Conservation (phyloP, 2,888 invertebrate species). For the Troglohyphantes excavatus region DNA sequence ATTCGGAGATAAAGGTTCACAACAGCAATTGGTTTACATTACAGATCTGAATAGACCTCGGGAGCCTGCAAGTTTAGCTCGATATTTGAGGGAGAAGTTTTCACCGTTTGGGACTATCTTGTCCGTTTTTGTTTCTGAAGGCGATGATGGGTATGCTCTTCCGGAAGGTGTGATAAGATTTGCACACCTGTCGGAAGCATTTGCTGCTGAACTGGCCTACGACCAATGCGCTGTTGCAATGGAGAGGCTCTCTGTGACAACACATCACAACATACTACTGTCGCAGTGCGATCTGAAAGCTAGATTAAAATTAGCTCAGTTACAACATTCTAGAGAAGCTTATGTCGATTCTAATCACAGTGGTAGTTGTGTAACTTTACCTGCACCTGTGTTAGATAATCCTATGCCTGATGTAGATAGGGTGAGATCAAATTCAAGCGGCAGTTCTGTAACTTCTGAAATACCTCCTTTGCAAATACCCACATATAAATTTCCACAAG, state of each 20-base stretch:
- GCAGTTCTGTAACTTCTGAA: neutral
- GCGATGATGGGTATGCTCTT: conserved; percentile 48
- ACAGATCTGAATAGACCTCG: conserved; percentile 52
- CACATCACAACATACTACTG: conserved; percentile 68
- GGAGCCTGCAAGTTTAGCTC: conserved; percentile 18
- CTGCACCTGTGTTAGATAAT: neutral
- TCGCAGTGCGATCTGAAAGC: conserved; percentile 64
- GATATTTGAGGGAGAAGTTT: conserved; percentile 53
- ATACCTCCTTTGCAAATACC: neutral
- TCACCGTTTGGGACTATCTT: conserved; percentile 67
- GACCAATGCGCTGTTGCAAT: conserved; percentile 62
- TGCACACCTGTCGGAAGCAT: conserved; percentile 66
- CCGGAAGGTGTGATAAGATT: conserved; percentile 66
- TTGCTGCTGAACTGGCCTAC: conserved; percentile 69
- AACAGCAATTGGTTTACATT: conserved; percentile 63
- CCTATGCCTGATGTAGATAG: neutral
- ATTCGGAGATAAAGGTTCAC: conserved; percentile 53
- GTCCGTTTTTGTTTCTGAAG: conserved; percentile 55
- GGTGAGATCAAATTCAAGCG: neutral
- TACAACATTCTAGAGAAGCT: neutral
- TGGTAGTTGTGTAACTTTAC: neutral
- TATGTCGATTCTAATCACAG: neutral
- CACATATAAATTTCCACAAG: neutral
- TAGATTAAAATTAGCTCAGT: conserved; percentile 47
- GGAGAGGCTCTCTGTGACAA: conserved; percentile 60